A percentile compares a stretch with the other conserved stretches of the same genome.
These are phyloP conservation scores for Eulacestoma nigropectus DNA, from an alignment of 2,113 vertebrate genomes.

Conservation along the genomic window DNA sequence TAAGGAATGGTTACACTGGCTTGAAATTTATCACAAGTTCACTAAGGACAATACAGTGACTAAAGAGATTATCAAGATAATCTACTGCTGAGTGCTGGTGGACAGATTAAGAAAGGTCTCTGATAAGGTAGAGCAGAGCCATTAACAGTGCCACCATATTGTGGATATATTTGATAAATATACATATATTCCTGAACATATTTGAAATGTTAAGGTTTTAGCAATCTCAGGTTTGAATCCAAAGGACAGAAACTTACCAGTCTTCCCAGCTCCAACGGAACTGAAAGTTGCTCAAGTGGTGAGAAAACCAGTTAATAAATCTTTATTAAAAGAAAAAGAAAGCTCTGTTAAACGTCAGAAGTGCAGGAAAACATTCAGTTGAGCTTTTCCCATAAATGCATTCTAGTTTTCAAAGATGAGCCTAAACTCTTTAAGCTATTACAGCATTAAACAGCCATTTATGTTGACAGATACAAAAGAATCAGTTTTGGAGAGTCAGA, in stretches of 20 bases:
- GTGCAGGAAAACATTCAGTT: not conserved
- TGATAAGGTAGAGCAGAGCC: not conserved
- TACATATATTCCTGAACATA: no score
- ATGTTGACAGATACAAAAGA: not conserved
- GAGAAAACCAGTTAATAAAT: slow-evolving; percentile 96
- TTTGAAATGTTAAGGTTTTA: not conserved
- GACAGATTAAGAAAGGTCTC: not conserved
- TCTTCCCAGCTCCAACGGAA: slow-evolving; percentile 99
- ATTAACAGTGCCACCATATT: not conserved
- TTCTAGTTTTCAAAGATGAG: not conserved
- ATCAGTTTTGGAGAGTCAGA: not conserved
- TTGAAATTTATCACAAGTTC: not conserved
- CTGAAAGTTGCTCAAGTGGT: slow-evolving; percentile 97
- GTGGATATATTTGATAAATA: not conserved
- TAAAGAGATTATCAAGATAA: not conserved
- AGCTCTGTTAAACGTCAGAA: not conserved
- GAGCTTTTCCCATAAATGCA: not conserved
- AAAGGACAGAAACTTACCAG: slow-evolving; percentile 78
- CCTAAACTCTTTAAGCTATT: not conserved
- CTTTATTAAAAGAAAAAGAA: slow-evolving; percentile 47
- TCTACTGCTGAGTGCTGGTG: not conserved
- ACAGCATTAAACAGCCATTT: not conserved
- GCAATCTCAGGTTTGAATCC: not conserved
- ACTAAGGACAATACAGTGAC: not conserved
- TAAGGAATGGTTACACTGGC: not conserved